phyloP scores from a whole-genome alignment of 2,888 invertebrate species.

The Netelia melanura region DNA sequence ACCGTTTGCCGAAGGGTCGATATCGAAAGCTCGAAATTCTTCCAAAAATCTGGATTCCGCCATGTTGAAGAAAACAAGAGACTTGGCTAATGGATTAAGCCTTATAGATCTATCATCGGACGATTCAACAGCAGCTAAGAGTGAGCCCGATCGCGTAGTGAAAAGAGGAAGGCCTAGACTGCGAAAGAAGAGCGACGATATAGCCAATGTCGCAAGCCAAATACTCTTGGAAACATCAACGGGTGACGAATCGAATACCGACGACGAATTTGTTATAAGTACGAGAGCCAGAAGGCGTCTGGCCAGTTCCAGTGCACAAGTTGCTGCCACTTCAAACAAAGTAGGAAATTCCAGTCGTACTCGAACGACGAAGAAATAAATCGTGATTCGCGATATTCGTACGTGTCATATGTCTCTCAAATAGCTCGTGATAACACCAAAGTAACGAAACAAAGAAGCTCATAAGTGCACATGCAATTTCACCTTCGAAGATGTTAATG shows the following conservation, averaged over 20 bases:
- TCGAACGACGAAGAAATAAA: constrained; percentile 20
- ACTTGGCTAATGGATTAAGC: neutral
- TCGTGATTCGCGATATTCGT: neutral
- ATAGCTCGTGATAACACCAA: neutral
- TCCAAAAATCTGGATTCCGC: constrained; percentile 5
- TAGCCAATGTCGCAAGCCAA: neutral
- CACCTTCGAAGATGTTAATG: neutral
- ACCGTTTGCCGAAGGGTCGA: neutral
- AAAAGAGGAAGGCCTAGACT: constrained; percentile 51
- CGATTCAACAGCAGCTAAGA: neutral
- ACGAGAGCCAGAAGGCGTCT: constrained; percentile 35
- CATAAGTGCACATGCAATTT: neutral
- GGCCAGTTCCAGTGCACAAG: constrained; percentile 9
- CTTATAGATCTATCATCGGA: constrained; percentile 4
- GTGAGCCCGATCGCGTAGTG: neutral
- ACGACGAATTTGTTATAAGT: constrained; percentile 24
- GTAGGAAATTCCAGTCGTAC: constrained; percentile 17
- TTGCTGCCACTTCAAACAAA: constrained; percentile 15
- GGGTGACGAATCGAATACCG: constrained; percentile 10
- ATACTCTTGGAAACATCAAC: constrained; percentile 16
- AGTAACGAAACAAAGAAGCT: neutral
- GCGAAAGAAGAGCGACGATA: constrained; percentile 44
- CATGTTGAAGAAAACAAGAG: neutral
- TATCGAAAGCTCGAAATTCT: constrained; percentile 8
- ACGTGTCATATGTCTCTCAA: neutral